phyloP scores from a whole-genome alignment of 1,140 invertebrate species.

The Zaprionus nigranus region DNA sequence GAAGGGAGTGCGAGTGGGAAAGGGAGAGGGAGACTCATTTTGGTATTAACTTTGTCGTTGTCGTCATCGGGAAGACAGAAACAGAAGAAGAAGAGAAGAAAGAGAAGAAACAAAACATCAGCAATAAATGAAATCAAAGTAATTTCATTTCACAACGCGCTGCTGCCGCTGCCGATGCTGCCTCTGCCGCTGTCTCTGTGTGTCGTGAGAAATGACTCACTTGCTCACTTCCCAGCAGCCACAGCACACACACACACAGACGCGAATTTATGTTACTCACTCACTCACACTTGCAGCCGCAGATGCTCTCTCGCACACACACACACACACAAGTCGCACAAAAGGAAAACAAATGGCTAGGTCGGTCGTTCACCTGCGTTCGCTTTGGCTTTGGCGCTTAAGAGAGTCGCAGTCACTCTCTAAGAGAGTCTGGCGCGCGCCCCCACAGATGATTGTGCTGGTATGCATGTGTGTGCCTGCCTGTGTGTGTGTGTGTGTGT shows the following conservation, averaged over 20 bases:
- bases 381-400: constrained; percentile 48
- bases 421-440: constrained; percentile 33
- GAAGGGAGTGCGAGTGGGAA: constrained; percentile 33
- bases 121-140: constrained; percentile 71
- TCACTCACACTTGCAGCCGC: constrained; percentile 15
- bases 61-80: constrained; percentile 23
- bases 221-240: constrained; percentile 62
- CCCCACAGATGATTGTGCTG: constrained; percentile 39
- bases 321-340: constrained; percentile 54
- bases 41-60: constrained; percentile 28
- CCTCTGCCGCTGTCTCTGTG: not conserved
- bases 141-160: constrained; percentile 47
- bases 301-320: constrained; percentile 24
- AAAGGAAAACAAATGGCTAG: constrained; percentile 84
- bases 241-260: constrained; percentile 16
- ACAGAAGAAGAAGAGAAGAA: constrained; percentile 3
- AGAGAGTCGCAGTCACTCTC: constrained; percentile 29
- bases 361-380: constrained; percentile 84
- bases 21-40: constrained; percentile 31
- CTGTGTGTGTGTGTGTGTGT: constrained; percentile 13
- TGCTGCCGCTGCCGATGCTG: not conserved
- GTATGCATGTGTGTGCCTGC: not conserved
- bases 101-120: constrained; percentile 31
- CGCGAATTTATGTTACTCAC: constrained; percentile 4
- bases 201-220: constrained; percentile 71